Evolutionary conservation across 2,888 invertebrate genomes (phyloP).

Genomic region (Nemoura dubitans): DNA sequence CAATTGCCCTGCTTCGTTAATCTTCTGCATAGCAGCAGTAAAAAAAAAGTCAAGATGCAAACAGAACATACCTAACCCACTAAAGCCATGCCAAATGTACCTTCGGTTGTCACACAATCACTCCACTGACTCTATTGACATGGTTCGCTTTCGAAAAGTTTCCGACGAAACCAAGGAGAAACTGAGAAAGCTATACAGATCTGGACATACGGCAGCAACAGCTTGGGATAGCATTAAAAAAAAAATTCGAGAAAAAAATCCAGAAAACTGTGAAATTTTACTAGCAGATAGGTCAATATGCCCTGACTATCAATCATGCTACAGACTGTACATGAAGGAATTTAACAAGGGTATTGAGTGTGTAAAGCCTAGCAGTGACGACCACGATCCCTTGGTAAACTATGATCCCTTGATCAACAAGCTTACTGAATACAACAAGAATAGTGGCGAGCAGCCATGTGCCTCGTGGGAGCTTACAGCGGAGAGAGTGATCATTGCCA

Average conservation of each 20-base stretch:
- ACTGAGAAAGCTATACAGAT: not conserved
- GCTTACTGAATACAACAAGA: no score
- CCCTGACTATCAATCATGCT: not conserved
- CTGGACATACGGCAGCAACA: not conserved
- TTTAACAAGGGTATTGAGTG: not conserved
- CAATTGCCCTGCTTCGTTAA: no score
- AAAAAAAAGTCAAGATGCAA: no score
- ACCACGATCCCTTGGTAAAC: no score
- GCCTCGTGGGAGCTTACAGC: not conserved
- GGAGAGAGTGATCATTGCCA: not conserved
- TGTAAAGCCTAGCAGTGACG: not conserved
- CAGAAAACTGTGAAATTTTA: not conserved
- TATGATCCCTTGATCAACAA: no score
- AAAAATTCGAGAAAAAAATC: not conserved
- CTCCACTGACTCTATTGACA: not conserved
- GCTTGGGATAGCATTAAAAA: not conserved
- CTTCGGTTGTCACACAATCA: not conserved
- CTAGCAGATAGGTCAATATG: not conserved
- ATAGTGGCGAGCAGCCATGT: not conserved
- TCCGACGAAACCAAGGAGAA: not conserved
- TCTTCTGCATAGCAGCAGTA: no score
- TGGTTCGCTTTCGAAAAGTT: not conserved
- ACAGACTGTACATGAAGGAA: slow-evolving; percentile 7
- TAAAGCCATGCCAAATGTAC: not conserved
- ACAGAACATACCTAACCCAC: not conserved